A percentile compares a stretch with the other conserved stretches of the same genome.
phyloP scores from a whole-genome alignment of 1,140 invertebrate genomes.

The Drosophila elegans region DNA sequence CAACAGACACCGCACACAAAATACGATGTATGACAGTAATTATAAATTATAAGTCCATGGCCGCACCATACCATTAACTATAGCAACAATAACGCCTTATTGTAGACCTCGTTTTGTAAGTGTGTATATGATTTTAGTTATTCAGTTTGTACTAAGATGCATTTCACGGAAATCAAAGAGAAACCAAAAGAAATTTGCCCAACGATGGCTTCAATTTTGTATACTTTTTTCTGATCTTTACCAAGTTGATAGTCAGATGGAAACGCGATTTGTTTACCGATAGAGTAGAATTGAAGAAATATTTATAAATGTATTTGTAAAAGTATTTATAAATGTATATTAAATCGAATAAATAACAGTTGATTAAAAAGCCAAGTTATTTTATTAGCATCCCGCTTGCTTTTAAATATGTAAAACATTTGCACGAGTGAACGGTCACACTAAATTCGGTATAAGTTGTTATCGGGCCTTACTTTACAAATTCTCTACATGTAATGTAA shows the following conservation, averaged over 20 bases:
- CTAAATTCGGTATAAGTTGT: background rate
- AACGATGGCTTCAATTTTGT: slow-evolving; percentile 46
- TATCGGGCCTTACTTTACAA: background rate
- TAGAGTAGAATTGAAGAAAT: slow-evolving; percentile 13
- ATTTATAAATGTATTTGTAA: slow-evolving; percentile 55
- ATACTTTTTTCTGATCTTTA: slow-evolving; percentile 49
- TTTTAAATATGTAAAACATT: background rate
- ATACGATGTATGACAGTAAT: slow-evolving; percentile 22
- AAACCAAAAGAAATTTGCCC: slow-evolving; percentile 45
- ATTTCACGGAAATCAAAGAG: slow-evolving; percentile 47
- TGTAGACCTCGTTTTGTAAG: slow-evolving; percentile 68
- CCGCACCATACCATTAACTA: slow-evolving; percentile 31
- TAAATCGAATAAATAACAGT: slow-evolving; percentile 33
- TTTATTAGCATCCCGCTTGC: background rate
- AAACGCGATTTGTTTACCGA: slow-evolving; percentile 34
- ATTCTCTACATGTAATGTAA: background rate
- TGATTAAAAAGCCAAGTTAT: background rate
- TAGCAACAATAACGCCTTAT: slow-evolving; percentile 58
- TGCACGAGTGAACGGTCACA: too few relatives aligned
- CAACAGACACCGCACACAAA: slow-evolving; percentile 25
- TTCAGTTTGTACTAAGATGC: slow-evolving; percentile 43
- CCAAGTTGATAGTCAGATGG: slow-evolving; percentile 28
- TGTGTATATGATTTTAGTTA: slow-evolving; percentile 63
- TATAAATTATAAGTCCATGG: slow-evolving; percentile 34
- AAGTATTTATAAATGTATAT: slow-evolving; percentile 45